Percentiles rank a stretch among this genome's conserved stretches.
Evolutionary conservation across 1,140 invertebrate species (phyloP).

Genomic region (Ips typographus): DNA sequence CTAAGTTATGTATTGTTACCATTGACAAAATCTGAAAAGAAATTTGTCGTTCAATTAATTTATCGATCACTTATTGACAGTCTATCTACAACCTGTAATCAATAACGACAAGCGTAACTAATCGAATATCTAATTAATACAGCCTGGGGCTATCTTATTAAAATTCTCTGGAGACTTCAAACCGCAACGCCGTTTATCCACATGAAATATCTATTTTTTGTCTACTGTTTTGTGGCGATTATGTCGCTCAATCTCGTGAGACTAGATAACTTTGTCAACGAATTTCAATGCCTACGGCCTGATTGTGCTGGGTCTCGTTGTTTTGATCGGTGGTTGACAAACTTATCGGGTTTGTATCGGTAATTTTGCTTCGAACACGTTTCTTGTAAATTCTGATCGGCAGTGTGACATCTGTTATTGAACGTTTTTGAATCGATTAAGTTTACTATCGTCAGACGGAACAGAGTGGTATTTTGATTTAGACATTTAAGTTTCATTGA

Average conservation of each 20-base stretch:
- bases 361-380: too few species aligned
- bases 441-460: too few species aligned
- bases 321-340: slow-evolving; percentile 16
- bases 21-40: background rate
- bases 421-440: too few species aligned
- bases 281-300: background rate
- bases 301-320: background rate
- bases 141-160: slow-evolving; percentile 10
- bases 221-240: too few species aligned
- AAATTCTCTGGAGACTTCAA: background rate
- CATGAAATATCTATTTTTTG: too few species aligned
- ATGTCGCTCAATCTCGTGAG: too few species aligned
- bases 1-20: background rate
- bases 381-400: slow-evolving; percentile 13
- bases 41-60: slow-evolving; percentile 5
- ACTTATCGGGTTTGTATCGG: background rate
- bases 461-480: too few species aligned
- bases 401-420: background rate
- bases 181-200: too few species aligned
- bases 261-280: slow-evolving; percentile 1
- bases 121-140: slow-evolving; percentile 18
- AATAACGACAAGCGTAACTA: slow-evolving; percentile 20
- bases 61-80: slow-evolving; percentile 14
- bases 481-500: too few species aligned
- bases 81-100: slow-evolving; percentile 13